Conservation (phyloP, 2,888 invertebrate species). For the Eurois occulta region DNA sequence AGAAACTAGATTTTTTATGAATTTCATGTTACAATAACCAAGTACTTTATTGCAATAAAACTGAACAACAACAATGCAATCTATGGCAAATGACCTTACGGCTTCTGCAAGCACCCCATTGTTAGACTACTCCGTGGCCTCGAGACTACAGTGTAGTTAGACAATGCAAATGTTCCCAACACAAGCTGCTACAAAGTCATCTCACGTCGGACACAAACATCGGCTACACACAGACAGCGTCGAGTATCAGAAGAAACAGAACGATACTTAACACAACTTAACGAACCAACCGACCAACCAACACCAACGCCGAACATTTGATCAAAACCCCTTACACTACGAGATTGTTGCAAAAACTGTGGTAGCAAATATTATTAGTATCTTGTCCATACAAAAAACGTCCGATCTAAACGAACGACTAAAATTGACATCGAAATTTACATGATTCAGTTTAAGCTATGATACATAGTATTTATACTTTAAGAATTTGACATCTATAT, state of each 20-base stretch:
- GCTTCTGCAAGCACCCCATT: not conserved
- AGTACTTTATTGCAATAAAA: not conserved
- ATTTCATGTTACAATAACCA: not conserved
- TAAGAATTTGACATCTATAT: conserved; percentile 88
- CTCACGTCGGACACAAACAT: conserved; percentile 38
- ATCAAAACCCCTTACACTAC: conserved; percentile 82
- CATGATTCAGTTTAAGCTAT: conserved; percentile 87
- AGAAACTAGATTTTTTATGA: not conserved
- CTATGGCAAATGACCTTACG: not conserved
- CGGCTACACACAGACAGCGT: conserved; percentile 57
- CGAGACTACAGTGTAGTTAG: not conserved
- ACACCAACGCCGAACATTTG: conserved; percentile 77
- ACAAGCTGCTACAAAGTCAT: conserved; percentile 4
- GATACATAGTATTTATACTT: conserved; percentile 83
- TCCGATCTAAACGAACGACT: conserved; percentile 82
- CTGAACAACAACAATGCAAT: conserved; percentile 29
- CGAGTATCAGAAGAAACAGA: conserved; percentile 61
- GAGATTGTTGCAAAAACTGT: conserved; percentile 86
- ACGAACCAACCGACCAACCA: conserved; percentile 74
- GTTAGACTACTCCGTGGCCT: not conserved
- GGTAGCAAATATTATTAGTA: conserved; percentile 83
- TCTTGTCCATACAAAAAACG: conserved; percentile 80
- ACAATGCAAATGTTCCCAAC: not conserved
- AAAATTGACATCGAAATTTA: conserved; percentile 90
- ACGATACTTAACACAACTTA: conserved; percentile 74